Evolutionary conservation across 2,888 invertebrate species (phyloP).

Genomic region (Drosophila subsilvestris): DNA sequence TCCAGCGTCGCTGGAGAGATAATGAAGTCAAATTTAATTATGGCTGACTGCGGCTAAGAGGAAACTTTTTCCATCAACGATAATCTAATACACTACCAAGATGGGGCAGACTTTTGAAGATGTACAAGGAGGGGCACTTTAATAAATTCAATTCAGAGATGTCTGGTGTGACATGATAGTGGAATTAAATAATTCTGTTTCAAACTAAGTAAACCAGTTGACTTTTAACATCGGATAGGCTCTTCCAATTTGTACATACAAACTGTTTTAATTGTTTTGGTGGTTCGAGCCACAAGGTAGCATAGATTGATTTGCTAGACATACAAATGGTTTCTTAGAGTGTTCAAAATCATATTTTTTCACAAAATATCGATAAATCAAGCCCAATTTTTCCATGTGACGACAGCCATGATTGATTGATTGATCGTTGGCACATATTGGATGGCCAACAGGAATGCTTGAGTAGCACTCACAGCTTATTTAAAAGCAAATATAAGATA

Average conservation of each 20-base stretch:
- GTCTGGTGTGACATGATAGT: too few relatives aligned
- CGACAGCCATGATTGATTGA: background rate
- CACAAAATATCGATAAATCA: background rate
- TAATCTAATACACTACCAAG: background rate
- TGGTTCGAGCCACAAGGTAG: too few relatives aligned
- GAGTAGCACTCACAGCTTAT: too few relatives aligned
- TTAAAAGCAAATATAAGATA: too few relatives aligned
- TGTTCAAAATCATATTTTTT: background rate
- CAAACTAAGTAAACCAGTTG: too few relatives aligned
- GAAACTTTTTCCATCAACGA: constrained; percentile 18
- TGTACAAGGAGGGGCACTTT: background rate
- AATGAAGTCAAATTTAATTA: constrained; percentile 64
- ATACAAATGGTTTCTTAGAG: background rate
- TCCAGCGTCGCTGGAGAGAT: constrained; percentile 41
- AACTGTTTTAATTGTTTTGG: too few relatives aligned
- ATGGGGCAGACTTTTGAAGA: background rate
- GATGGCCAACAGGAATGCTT: too few relatives aligned
- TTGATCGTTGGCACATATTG: background rate
- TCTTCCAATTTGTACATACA: too few relatives aligned
- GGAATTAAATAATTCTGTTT: too few relatives aligned
- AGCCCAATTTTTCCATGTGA: background rate
- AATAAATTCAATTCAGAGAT: background rate
- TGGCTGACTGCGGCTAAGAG: constrained; percentile 6
- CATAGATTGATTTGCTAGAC: background rate
- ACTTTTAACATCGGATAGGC: too few relatives aligned